Evolutionary conservation across 2,888 invertebrate genomes (phyloP), one percentile per base, ranked within the genome.

Genomic region (Hipparchia semele): DNA sequence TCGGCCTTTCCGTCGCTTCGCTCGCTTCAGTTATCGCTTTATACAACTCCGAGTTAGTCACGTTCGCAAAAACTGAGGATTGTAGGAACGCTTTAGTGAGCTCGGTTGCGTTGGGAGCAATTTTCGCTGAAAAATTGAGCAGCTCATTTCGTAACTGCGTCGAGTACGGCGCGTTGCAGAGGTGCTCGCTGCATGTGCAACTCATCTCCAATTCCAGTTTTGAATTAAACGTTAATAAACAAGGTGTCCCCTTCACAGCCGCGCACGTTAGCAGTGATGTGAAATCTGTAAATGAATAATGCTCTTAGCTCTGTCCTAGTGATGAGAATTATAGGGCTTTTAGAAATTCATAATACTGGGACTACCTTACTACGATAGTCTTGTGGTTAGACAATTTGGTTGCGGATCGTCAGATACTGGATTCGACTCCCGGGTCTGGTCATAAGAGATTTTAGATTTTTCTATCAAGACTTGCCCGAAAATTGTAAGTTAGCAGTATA

Each of bases 101-200:
- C 73, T 86, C 82, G 61, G 74, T 82, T 73, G 80, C 83, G 75
- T 80, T 84, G 54, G 80, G 73, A 51, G 75, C 76, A 49, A 72
- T 72, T 70, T 77, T 78, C 10, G 78, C 74, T 77, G 86, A 83
- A 80, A 89, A 87, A 79, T 89, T 87, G 60, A 85, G 78, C 62
- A 93, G 82, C 76, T 88, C 84, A 74, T 83, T 83, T 69, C 80
- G 84, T 73, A 91, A 77, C 77, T 85, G 79, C 65, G 77, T 66
- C 39, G 87, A 80, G 80, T 89, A 90, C 10, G 89, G 90, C 73
- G 83, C 82, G 81, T 92, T 93, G 86, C 93, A 93, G 78, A 87
- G 84, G 69, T 84, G 80, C 33, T 80, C 82, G 72, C 79, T 70
- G 80, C 93, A 93, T 75, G 85, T 82, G 82, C 92, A 93, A 74